Base-by-base conservation (phyloP, 2,888 invertebrate genomes). In the Neuroscelio doddi region DNA sequence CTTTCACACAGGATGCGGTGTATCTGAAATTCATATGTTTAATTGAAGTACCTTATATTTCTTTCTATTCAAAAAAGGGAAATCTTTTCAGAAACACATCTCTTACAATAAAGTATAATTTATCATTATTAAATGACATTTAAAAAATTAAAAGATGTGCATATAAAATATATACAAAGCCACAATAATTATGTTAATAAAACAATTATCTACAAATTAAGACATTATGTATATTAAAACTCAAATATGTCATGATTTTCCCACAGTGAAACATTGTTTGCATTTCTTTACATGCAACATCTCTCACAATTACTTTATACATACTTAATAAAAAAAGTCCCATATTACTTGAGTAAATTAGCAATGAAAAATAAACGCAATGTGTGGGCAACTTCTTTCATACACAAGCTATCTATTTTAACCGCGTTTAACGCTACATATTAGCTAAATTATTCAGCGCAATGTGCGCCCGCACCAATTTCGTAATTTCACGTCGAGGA, bases 381-480 rank as follows among this genome's bases (percentile, higher is more conserved):
- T 24, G 32, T 1, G 10, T 21, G 16, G 9, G 10, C 45, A n/a
- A 27, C 38, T 64, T 58, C 64, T 53, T 58, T 57, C 45, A 16
- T 44, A 38, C 46, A 49, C 38, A 58, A 53, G 57, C 64, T 64
- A 58, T 64, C 64, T 64, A 58, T 64, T 64, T 64, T 56, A 59
- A 65, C 56, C 61, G 52, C 56, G 44, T 61, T 65, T 56, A 59
- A 59, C 64, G 58, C 52, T 39, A 61, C 56, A 61, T 44, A 56
- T 65, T 65, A 65, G 56, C 51, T 44, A 51, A 52, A 65, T 65
- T 61, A 65, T 65, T 55, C 59, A 49, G 53, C 42, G 49, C 57
- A 55, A 64, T 55, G 51, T 44, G 49, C 45, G 36, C 30, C 50
- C 44, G 52, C 50, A 46, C 55, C 15, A 46, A 56, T 66, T 58